Conservation (phyloP, 2,113 vertebrate genomes). For the Hucho hucho region DNA sequence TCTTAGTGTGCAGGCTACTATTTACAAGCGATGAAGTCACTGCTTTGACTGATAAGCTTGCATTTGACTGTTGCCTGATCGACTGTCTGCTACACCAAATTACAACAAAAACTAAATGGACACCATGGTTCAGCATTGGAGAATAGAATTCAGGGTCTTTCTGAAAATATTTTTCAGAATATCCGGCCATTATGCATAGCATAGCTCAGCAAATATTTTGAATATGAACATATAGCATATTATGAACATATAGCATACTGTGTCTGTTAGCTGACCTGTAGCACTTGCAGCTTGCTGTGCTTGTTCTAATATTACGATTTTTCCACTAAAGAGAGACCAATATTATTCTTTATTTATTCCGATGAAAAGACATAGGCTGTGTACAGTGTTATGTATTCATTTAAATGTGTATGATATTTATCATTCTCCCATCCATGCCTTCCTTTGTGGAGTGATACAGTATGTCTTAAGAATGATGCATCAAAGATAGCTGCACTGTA, state of each 20-base stretch:
- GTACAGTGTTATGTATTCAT: constrained; percentile 29
- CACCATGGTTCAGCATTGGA: constrained; percentile 29
- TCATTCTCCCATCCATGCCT: constrained; percentile 36
- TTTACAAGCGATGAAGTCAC: constrained; percentile 12
- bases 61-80: no score
- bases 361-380: constrained; percentile 40
- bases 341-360: constrained; percentile 16
- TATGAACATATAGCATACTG: constrained; percentile 17
- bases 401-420: constrained; percentile 32
- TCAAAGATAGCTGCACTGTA: constrained; percentile 36
- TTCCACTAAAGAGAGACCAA: constrained; percentile 30
- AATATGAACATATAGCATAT: no score
- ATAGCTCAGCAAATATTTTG: constrained; percentile 14
- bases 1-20: no score
- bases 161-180: constrained; percentile 25
- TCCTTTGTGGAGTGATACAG: constrained; percentile 12
- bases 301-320: constrained; percentile 43
- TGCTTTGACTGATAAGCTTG: no score
- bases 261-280: constrained; percentile 24
- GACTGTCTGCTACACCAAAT: no score
- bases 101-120: constrained; percentile 19
- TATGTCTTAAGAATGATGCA: constrained; percentile 18
- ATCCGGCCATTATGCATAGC: constrained; percentile 29
- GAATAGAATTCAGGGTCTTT: constrained; percentile 4
- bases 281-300: constrained; percentile 17